phyloP scores from a whole-genome alignment of 37 sponge, comb jelly and placozoan species.

The Geodia barretti region DNA sequence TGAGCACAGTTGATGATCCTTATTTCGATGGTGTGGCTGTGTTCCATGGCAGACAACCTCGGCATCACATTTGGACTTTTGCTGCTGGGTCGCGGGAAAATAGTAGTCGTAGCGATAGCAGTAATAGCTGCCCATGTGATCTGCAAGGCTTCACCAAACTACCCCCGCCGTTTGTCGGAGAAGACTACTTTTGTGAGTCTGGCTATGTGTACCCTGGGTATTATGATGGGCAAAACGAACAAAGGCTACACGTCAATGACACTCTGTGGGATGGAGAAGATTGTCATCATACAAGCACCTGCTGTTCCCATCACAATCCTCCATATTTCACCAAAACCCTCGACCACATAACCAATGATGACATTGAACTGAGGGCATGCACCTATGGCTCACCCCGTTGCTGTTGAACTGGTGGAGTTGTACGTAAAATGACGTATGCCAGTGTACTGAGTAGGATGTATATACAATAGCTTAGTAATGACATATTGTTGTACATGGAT shows the following conservation, averaged over 20 bases:
- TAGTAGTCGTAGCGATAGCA: neutral
- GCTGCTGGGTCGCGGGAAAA: constrained; percentile 1
- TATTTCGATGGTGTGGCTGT: constrained; percentile 16
- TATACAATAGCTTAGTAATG: too few species aligned
- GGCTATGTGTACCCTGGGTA: neutral
- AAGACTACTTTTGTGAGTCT: constrained; percentile 26
- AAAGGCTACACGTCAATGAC: neutral
- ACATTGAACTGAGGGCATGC: neutral
- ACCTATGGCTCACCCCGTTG: neutral
- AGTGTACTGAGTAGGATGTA: too few species aligned
- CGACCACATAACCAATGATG: neutral
- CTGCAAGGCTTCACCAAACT: neutral
- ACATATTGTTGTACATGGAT: too few species aligned
- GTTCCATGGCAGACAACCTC: constrained; percentile 3
- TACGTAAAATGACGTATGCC: too few species aligned
- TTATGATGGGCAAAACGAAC: neutral
- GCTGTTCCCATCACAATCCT: constrained; percentile 12
- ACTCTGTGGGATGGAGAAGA: constrained; percentile 33
- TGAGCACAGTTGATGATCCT: neutral
- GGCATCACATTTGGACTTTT: constrained; percentile 24
- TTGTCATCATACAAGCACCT: constrained; percentile 3
- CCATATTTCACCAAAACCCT: constrained; percentile 9
- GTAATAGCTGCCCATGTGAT: constrained; percentile 19
- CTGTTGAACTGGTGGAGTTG: neutral
- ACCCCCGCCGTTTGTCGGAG: constrained; percentile 29